A percentile compares a stretch with the other conserved stretches of the same genome.
Conservation (phyloP, 2,888 invertebrate genomes). For the Nomada flava region DNA sequence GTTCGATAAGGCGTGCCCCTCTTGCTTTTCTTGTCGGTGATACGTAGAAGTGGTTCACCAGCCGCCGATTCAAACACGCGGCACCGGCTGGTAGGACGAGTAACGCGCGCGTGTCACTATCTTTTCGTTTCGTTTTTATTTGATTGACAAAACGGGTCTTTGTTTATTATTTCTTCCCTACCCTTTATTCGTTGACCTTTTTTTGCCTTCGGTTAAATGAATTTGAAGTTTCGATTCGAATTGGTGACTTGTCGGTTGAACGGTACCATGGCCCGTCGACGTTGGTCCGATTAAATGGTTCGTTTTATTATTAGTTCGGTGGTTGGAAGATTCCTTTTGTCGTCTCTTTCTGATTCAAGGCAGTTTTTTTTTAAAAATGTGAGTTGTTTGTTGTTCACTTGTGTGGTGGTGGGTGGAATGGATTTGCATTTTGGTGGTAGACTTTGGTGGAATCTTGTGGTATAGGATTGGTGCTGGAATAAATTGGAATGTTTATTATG, state of each 20-base stretch:
- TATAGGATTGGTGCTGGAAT: background rate
- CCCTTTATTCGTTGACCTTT: background rate
- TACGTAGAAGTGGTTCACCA: conserved; percentile 36
- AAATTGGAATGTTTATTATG: background rate
- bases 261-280: background rate
- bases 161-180: background rate
- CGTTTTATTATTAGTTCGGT: background rate
- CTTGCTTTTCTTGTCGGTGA: conserved; percentile 38
- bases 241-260: background rate
- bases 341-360: background rate
- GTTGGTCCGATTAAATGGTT: background rate
- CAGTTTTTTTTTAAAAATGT: background rate
- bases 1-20: conserved; percentile 69
- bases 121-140: background rate
- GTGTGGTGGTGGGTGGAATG: background rate
- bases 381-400: background rate
- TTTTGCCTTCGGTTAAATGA: background rate
- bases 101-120: conserved; percentile 21
- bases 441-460: background rate
- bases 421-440: background rate
- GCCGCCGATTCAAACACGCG: conserved; percentile 15
- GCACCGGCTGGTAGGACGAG: conserved; percentile 25
- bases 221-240: background rate
- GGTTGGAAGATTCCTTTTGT: background rate
- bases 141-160: no score